phyloP scores from a whole-genome alignment of 2,888 invertebrate genomes.

The Xestobium rufovillosum region DNA sequence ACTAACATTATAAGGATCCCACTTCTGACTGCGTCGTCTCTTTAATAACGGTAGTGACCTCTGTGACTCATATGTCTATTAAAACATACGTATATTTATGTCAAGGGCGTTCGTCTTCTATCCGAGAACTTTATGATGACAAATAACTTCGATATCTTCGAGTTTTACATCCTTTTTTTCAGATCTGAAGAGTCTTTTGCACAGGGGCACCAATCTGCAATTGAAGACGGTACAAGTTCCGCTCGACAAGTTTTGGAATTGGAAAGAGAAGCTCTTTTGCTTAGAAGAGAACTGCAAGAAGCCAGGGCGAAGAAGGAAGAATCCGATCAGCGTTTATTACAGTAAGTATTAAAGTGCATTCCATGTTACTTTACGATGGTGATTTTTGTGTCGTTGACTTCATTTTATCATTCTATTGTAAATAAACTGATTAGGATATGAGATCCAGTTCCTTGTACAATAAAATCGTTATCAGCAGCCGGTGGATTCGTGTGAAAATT shows the following conservation, averaged over 20 bases:
- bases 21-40: too few species aligned
- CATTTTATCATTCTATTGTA: too few species aligned
- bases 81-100: not conserved
- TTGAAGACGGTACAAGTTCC: slow-evolving; percentile 28
- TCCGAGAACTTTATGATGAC: not conserved
- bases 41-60: too few species aligned
- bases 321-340: slow-evolving; percentile 51
- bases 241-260: slow-evolving; percentile 42
- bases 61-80: too few species aligned
- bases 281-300: slow-evolving; percentile 51
- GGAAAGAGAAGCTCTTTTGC: slow-evolving; percentile 47
- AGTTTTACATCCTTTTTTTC: slow-evolving; percentile 9
- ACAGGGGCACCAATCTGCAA: slow-evolving; percentile 15
- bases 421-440: too few species aligned
- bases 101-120: not conserved
- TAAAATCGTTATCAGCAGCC: too few species aligned
- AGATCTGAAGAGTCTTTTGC: slow-evolving; percentile 29
- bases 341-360: slow-evolving; percentile 42
- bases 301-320: slow-evolving; percentile 50
- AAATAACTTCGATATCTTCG: not conserved
- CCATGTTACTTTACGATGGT: slow-evolving; percentile 1
- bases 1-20: too few species aligned
- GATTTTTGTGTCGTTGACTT: slow-evolving; percentile 8
- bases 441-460: too few species aligned
- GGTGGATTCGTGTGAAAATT: too few species aligned